Evolutionary conservation across 2,888 invertebrate genomes (phyloP), one percentile per base, ranked within the genome.

Genomic region (Cephus rjabovi): DNA sequence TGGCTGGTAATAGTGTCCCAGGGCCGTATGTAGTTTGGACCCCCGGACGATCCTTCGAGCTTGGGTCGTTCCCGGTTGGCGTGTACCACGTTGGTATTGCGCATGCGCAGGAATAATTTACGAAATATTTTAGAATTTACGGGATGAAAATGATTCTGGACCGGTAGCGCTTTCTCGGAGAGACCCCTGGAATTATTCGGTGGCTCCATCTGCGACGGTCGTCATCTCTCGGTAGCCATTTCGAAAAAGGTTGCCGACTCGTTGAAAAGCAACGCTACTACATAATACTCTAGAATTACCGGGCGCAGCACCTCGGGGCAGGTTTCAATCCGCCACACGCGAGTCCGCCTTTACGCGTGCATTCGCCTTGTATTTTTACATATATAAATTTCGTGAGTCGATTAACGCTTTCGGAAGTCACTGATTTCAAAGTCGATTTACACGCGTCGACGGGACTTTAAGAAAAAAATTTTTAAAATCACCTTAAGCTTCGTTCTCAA

Each of bases 241-340:
- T 31, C 71, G 33, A 71, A 71, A 71, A 31, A 71, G 31, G 12
- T 31, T 34, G 1, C 11, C 33, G 31, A 33, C 71, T 71, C 71
- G 69, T 74, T 76, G 77, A 69, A 79, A 76, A 68, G 33, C n/a
- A 70, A 76, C 77, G 84, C 87, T 86, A 85, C 86, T 83, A 83
- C 83, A 82, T 88, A 88, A 88, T 87, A 86, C 82, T 85, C 85
- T 87, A 83, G 86, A 88, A 88, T 88, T 88, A 88, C 34, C 83
- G 81, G 85, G 84, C 85, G 9, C 83, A 83, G 84, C 83, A 87
- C 85, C 86, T 79, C 83, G 77, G 85, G 86, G 85, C 85, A 87
- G 85, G 80, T 84, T 83, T 82, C 80, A 81, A 82, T 80, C 68
- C 68, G n/a, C 37, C 70, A 15, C 34, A 34, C 34, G 30, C 76